Evolutionary conservation across 2,797 vertebrate genomes (phyloP).

Genomic region (Bovichtus diacanthus): DNA sequence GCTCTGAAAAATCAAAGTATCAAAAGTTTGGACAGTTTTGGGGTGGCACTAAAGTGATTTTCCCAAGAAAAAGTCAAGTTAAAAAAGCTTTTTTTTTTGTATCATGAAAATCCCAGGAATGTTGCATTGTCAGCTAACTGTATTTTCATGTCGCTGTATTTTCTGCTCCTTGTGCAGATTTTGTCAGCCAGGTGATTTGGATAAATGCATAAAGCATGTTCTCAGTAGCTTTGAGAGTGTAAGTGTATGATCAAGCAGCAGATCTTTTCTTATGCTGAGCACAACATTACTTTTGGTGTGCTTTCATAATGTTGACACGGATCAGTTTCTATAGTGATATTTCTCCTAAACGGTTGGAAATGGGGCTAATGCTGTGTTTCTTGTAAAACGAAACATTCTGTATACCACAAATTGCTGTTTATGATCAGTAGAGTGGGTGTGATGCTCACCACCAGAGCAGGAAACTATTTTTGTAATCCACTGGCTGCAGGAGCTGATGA

Average conservation of each 20-base stretch:
- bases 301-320: slow-evolving; percentile 6
- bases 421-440: slow-evolving; percentile 30
- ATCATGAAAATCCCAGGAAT: not conserved
- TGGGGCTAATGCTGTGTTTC: slow-evolving; percentile 40
- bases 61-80: too few relatives aligned
- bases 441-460: slow-evolving; percentile 35
- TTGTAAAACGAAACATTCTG: slow-evolving; percentile 47
- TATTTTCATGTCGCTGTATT: slow-evolving; percentile 1
- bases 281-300: not conserved
- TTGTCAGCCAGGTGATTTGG: slow-evolving; percentile 8
- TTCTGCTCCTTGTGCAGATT: slow-evolving; percentile 17
- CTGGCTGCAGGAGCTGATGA: slow-evolving; percentile 13
- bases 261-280: slow-evolving; percentile 10
- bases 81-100: slow-evolving; percentile 5
- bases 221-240: not conserved
- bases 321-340: slow-evolving; percentile 36
- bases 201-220: not conserved
- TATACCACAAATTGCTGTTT: slow-evolving; percentile 44
- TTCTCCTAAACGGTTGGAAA: slow-evolving; percentile 25
- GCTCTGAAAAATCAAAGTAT: not conserved
- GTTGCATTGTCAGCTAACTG: not conserved
- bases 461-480: slow-evolving; percentile 47
- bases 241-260: not conserved
- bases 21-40: not conserved
- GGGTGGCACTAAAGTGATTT: too few relatives aligned